These are phyloP conservation scores for Xanthostigma xanthostigma DNA, from an alignment of 2,888 invertebrate genomes.

Conservation along the genomic window DNA sequence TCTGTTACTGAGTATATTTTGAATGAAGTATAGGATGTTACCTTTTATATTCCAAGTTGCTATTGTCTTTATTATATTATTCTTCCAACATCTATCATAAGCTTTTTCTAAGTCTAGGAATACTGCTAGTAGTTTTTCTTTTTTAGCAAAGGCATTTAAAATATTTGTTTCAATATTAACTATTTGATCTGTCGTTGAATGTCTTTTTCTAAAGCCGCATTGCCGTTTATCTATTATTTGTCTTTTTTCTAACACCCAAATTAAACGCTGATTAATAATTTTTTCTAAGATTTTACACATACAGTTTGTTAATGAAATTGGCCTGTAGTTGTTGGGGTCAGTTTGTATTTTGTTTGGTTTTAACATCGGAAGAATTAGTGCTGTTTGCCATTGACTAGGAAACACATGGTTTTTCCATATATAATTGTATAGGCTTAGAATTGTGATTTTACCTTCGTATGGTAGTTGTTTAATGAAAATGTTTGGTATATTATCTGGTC, in stretches of 20 bases:
- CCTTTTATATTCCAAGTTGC: neutral
- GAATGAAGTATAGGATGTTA: neutral
- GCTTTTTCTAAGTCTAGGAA: neutral
- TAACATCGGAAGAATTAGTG: too few species aligned
- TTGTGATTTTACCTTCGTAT: too few species aligned
- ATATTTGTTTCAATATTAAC: neutral
- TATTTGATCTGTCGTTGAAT: neutral
- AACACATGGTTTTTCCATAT: too few species aligned
- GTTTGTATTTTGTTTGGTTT: too few species aligned
- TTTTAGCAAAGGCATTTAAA: neutral
- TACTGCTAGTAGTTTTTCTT: neutral
- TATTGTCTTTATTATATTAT: neutral
- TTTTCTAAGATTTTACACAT: neutral
- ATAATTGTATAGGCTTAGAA: too few species aligned
- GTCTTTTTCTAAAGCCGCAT: neutral
- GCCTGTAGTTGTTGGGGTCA: too few species aligned
- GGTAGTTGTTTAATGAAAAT: neutral
- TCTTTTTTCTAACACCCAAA: neutral
- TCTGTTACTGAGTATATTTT: slow-evolving; percentile 1
- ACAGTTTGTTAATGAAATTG: too few species aligned
- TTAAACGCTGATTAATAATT: neutral
- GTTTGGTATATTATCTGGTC: too few species aligned
- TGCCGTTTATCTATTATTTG: neutral
- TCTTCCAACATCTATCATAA: neutral
- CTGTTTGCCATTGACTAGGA: too few species aligned